A percentile compares a stretch with the other conserved stretches of the same genome.
phyloP scores from a whole-genome alignment of 2,888 invertebrate genomes.

The Synergus japonicus region DNA sequence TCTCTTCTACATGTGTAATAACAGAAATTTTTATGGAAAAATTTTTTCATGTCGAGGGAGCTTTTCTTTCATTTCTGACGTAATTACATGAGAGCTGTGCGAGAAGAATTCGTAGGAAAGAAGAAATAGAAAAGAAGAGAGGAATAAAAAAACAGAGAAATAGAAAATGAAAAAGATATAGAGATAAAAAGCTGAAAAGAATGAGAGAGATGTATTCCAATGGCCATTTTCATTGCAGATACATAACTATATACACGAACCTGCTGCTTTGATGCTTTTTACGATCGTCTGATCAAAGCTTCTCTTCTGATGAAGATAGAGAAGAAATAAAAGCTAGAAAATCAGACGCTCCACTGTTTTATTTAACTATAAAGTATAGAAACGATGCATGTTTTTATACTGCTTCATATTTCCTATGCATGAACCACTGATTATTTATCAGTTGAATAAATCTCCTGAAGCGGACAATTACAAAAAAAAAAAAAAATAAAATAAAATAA shows the following conservation, averaged over 20 bases:
- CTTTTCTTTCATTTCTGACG: conserved; percentile 39
- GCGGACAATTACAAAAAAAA: not conserved
- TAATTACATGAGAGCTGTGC: conserved; percentile 30
- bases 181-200: not conserved
- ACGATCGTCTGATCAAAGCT: conserved; percentile 37
- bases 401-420: not conserved
- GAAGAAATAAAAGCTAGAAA: not conserved
- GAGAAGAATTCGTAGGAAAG: conserved; percentile 29
- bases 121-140: not conserved
- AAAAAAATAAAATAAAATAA: too few species aligned
- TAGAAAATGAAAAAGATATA: not conserved
- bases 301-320: conserved; percentile 28
- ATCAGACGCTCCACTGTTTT: conserved; percentile 6
- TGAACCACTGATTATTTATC: not conserved
- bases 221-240: conserved; percentile 26
- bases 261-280: conserved; percentile 38
- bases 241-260: not conserved
- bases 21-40: conserved; percentile 11
- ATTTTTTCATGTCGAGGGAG: not conserved
- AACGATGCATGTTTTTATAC: conserved; percentile 1
- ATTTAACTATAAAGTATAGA: not conserved
- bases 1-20: not conserved
- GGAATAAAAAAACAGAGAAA: not conserved
- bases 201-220: conserved; percentile 8
- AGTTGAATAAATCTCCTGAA: not conserved